Base-by-base conservation (phyloP, 2,888 invertebrate species). In the Mimas tiliae region DNA sequence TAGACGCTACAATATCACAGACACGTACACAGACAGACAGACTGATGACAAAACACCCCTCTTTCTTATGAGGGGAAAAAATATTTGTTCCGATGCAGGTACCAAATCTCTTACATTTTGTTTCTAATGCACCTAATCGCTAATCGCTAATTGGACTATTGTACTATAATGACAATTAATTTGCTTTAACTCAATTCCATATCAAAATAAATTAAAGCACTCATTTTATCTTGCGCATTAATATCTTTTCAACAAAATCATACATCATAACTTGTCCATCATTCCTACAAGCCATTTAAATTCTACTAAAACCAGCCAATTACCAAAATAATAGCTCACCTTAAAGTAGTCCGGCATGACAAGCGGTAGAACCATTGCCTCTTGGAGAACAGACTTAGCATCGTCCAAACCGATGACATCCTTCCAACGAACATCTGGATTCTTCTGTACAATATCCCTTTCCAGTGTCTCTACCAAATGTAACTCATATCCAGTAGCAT, bases 271-370 rank as follows among this genome's bases (percentile, higher is more conserved):
- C 48, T 16, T 48, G 48, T 48, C 8, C n/a, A 6, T 48, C 48
- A 16, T 8, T 16, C 16, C 16, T 16, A 16, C n/a, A 16, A 48
- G 48, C 16, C 16, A 48, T 27, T 27, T 27, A 6, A 7, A 48
- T 16, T 48, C 48, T 48, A 48, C n/a, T n/a, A n/a, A n/a, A n/a
- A n/a, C 16, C 16, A 16, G 16, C 7, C n/a, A 52, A 9, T 45
- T 52, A 19, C 16, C 33, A 50, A 34, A 55, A 68, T 48, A 27
- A 21, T 33, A 50, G 55, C 68, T 70, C 78, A 95, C 96, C 93
- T 96, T 97, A 84, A 98, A 98, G 88, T 97, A 98, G 80, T 98
- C 97, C 0, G 98, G 98, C 95, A 98, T 97, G 68, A 97, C 95
- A 42, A 97, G 94, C 0, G 98, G 98, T 71, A 98, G 87, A 0